These are phyloP conservation scores for Taenaris catops DNA, from an alignment of 2,888 invertebrate genomes.

Conservation along the genomic window DNA sequence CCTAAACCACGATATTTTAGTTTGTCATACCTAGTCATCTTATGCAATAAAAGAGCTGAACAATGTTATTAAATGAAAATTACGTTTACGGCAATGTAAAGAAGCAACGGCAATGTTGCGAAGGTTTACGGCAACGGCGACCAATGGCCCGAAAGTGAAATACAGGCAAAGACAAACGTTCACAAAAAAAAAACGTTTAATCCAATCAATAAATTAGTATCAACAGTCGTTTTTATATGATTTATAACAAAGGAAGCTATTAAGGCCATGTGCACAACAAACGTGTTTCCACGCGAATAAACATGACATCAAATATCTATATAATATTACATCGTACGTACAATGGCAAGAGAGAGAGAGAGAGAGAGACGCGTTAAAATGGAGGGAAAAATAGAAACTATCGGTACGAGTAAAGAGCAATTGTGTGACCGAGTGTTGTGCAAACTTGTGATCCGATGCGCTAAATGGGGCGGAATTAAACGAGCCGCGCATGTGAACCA, in stretches of 20 bases:
- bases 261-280: constrained; percentile 64
- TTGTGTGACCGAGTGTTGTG: constrained; percentile 61
- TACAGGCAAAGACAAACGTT: too few species aligned
- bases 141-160: too few species aligned
- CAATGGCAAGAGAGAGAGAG: constrained; percentile 55
- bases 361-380: constrained; percentile 57
- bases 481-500: constrained; percentile 61
- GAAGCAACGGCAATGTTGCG: too few species aligned
- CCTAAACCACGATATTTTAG: too few species aligned
- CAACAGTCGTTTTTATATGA: constrained; percentile 33
- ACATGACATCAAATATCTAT: constrained; percentile 41
- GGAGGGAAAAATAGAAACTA: constrained; percentile 65
- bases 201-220: constrained; percentile 21
- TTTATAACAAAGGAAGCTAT: constrained; percentile 54
- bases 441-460: constrained; percentile 72
- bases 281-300: constrained; percentile 71
- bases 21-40: too few species aligned
- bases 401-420: constrained; percentile 68
- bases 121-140: too few species aligned
- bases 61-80: too few species aligned
- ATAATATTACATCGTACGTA: constrained; percentile 43
- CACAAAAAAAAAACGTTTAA: constrained; percentile 5
- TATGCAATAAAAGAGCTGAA: too few species aligned
- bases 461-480: constrained; percentile 73
- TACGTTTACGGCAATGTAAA: too few species aligned